Base-by-base conservation (phyloP, 2,888 invertebrate genomes). In the Colletes collaris region DNA sequence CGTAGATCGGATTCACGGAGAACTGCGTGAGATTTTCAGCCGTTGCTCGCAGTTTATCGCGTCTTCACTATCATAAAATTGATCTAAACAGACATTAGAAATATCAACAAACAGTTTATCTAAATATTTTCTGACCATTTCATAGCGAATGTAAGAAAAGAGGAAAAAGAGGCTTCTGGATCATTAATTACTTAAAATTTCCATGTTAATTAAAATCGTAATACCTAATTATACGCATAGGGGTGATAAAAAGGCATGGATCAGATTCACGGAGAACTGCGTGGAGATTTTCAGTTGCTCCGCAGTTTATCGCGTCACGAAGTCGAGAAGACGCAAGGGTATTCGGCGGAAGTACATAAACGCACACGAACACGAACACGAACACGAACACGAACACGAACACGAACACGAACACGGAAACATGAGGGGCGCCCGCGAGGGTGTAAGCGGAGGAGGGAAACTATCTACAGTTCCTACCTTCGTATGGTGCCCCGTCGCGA, bases 391-490 rank as follows among this genome's bases (percentile, higher is more conserved):
- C 67, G 53, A 46, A 50, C 35, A 4, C 16, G 16, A 16, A 16
- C 16, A 64, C 55, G 59, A 19, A n/a, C 60, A 49, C 67, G 53
- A 40, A 50, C 35, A 4, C 16, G 46, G n/a, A 3, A 13, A 65
- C 68, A 63, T 35, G 58, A 58, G 44, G 59, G 55, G 16, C 62
- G 71, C 16, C 16, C 16, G 52, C 16, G 58, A 35, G 11, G 27
- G 73, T 52, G 64, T 50, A 27, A 37, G 64, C n/a, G 46, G 53
- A 69, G 53, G 62, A 64, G 55, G 65, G 50, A 75, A 81, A 80
- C 81, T 81, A 80, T 80, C 63, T 70, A n/a, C 73, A 53, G 78
- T 79, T 82, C 82, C 72, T 82, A 81, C 82, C 69, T 79, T 67
- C 62, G 64, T 59, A 67, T 72, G 82, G 81, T 67, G 60, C 69